Percentiles rank a stretch among this genome's conserved stretches.
These are phyloP conservation scores for Lithodes maja DNA, from an alignment of 2,888 invertebrate genomes.

Conservation along the genomic window DNA sequence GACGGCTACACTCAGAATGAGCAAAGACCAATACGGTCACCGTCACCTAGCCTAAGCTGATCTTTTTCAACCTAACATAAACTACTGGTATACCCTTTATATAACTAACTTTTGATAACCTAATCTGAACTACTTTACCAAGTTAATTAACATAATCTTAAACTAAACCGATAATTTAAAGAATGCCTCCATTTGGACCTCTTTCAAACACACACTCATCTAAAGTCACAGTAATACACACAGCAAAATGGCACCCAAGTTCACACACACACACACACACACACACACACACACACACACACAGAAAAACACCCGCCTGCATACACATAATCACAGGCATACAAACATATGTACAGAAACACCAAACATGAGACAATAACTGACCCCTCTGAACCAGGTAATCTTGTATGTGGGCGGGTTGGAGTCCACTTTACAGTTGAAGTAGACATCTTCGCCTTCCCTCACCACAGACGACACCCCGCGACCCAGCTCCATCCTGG, in stretches of 20 bases:
- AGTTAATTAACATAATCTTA: too few relatives aligned
- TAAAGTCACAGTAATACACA: too few relatives aligned
- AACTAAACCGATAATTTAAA: too few relatives aligned
- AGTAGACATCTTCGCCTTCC: constrained; percentile 45
- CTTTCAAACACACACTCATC: too few relatives aligned
- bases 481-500: constrained; percentile 46
- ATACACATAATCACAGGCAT: neutral
- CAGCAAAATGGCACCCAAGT: neutral
- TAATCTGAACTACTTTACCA: too few relatives aligned
- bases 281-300: neutral
- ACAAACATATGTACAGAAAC: neutral
- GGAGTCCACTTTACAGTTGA: constrained; percentile 47
- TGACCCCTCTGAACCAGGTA: constrained; percentile 33
- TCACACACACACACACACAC: neutral
- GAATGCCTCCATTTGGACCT: too few relatives aligned
- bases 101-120: too few relatives aligned
- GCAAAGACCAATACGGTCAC: too few relatives aligned
- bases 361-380: neutral
- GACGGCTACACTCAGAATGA: too few relatives aligned
- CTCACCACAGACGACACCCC: constrained; percentile 35
- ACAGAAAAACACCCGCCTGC: neutral
- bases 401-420: constrained; percentile 46
- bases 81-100: too few relatives aligned
- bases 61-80: too few relatives aligned
- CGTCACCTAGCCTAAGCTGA: too few relatives aligned